Evolutionary conservation across 1,140 invertebrate species (phyloP).

Genomic region (Zaprionus taronus): DNA sequence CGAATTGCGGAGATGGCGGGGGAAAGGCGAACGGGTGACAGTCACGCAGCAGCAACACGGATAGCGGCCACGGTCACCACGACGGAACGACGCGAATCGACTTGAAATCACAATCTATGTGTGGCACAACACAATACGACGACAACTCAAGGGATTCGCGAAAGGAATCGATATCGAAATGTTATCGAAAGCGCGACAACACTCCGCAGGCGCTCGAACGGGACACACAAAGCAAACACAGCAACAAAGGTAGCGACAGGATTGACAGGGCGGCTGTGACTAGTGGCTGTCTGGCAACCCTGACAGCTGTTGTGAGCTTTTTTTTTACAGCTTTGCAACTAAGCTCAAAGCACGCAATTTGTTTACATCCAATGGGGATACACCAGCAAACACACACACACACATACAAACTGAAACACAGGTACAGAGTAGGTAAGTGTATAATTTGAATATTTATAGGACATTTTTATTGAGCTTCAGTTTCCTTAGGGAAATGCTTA

Average conservation of each 20-base stretch:
- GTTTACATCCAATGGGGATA: slow-evolving; percentile 2
- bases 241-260: neutral
- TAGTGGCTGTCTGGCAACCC: neutral
- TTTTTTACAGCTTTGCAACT: neutral
- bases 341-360: neutral
- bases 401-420: neutral
- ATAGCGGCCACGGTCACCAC: slow-evolving; percentile 3
- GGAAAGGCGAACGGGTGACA: neutral
- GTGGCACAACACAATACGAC: neutral
- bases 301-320: neutral
- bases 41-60: slow-evolving; percentile 2
- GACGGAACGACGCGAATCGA: slow-evolving; percentile 1
- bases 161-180: slow-evolving; percentile 1
- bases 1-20: neutral
- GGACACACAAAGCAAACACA: neutral
- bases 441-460: neutral
- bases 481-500: neutral
- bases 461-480: neutral
- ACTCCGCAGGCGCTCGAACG: neutral
- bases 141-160: neutral
- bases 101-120: neutral
- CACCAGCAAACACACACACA: neutral
- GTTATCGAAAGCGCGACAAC: neutral
- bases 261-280: neutral
- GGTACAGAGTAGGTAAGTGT: neutral